Conservation (phyloP, 2,888 invertebrate genomes). For the Idaea dimidiata region DNA sequence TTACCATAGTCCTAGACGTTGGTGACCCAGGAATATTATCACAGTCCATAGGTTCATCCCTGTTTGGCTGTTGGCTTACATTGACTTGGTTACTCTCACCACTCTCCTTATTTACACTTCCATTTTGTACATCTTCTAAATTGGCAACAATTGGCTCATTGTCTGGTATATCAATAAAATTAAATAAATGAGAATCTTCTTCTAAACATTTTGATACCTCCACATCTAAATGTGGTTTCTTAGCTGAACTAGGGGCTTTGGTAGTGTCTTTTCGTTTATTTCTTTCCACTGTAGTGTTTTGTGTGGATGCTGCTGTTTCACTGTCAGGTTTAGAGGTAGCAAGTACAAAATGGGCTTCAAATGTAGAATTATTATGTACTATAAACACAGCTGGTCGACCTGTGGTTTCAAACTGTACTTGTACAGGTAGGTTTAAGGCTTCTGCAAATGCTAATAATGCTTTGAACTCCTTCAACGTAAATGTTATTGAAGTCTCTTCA, state of each 20-base stretch:
- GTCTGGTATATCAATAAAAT: slow-evolving; percentile 69
- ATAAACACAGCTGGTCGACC: slow-evolving; percentile 90
- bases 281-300: slow-evolving; percentile 59
- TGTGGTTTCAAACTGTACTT: slow-evolving; percentile 87
- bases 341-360: slow-evolving; percentile 90
- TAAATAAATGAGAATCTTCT: slow-evolving; percentile 74
- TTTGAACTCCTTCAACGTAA: slow-evolving; percentile 91
- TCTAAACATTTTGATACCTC: slow-evolving; percentile 66
- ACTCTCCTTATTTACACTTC: slow-evolving; percentile 30
- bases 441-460: slow-evolving; percentile 91
- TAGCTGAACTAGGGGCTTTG: slow-evolving; percentile 39
- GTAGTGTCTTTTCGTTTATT: slow-evolving; percentile 51
- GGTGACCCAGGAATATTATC: slow-evolving; percentile 83
- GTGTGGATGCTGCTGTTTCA: slow-evolving; percentile 58
- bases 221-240: slow-evolving; percentile 59
- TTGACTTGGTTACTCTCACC: slow-evolving; percentile 16
- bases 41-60: slow-evolving; percentile 46
- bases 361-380: slow-evolving; percentile 85
- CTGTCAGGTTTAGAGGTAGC: slow-evolving; percentile 86
- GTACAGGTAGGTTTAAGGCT: slow-evolving; percentile 83
- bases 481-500: slow-evolving; percentile 87
- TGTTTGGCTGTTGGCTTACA: slow-evolving; percentile 24
- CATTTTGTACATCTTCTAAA: slow-evolving; percentile 28
- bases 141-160: slow-evolving; percentile 29
- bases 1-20: slow-evolving; percentile 79